phyloP scores from a whole-genome alignment of 2,113 vertebrate species.

The Chelonoidis abingdonii region DNA sequence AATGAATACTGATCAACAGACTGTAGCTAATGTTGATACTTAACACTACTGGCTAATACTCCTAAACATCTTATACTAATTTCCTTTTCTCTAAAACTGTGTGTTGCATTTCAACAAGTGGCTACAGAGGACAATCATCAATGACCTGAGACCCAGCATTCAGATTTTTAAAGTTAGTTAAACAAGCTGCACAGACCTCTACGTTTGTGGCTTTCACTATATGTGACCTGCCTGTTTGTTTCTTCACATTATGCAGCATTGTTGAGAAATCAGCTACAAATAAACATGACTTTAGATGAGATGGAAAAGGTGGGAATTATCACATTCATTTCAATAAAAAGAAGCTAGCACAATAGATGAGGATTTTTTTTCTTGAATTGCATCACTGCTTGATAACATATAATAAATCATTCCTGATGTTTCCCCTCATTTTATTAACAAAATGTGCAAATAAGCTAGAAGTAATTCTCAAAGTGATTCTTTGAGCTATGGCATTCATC shows the following conservation, averaged over 20 bases:
- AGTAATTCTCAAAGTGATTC: conserved; percentile 41
- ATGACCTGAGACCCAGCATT: background rate
- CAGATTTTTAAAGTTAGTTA: background rate
- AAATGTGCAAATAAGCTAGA: conserved; percentile 52
- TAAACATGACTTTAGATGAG: conserved; percentile 31
- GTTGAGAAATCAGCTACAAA: conserved; percentile 32
- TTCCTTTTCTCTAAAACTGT: background rate
- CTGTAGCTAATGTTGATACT: background rate
- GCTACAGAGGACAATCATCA: background rate
- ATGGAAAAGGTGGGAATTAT: conserved; percentile 35
- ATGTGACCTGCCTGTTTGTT: background rate
- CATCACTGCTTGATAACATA: conserved; percentile 9
- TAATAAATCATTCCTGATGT: conserved; percentile 69
- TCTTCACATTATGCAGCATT: background rate
- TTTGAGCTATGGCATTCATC: conserved; percentile 55
- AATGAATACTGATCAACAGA: background rate
- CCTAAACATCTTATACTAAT: background rate
- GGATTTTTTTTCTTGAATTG: background rate
- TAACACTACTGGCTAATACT: background rate
- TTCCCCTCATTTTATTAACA: conserved; percentile 56
- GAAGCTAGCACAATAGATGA: conserved; percentile 27
- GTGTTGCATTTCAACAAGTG: background rate
- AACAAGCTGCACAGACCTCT: background rate
- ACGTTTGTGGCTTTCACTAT: background rate
- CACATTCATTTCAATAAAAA: conserved; percentile 53